phyloP scores from a whole-genome alignment of 2,797 vertebrate genomes.

The Gymnoscopelus microlampas region DNA sequence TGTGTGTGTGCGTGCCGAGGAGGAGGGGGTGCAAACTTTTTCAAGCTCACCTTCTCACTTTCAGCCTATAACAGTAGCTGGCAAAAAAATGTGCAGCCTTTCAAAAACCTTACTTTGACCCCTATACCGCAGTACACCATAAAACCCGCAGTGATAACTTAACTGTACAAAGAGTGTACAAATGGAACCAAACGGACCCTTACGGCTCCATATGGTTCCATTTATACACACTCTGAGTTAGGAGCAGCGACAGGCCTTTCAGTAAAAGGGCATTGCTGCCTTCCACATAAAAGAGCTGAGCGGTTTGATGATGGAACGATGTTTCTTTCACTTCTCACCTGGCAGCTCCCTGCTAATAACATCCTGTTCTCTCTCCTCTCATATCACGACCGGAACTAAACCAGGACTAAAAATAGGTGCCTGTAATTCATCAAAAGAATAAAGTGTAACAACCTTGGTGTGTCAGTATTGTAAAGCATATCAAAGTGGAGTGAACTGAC shows the following conservation, averaged over 20 bases:
- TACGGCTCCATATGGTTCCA: no score
- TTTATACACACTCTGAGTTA: no score
- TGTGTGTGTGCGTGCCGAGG: no score
- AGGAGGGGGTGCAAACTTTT: background rate
- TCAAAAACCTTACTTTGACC: constrained; percentile 13
- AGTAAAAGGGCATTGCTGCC: constrained; percentile 25
- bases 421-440: background rate
- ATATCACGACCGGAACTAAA: constrained; percentile 46
- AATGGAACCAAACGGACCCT: no score
- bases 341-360: constrained; percentile 21
- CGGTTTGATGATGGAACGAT: constrained; percentile 43
- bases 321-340: constrained; percentile 36
- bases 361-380: constrained; percentile 33
- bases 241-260: constrained; percentile 21
- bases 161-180: no score
- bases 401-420: constrained; percentile 12
- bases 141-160: no score
- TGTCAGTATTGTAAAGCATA: no score
- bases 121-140: constrained; percentile 11
- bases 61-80: constrained; percentile 1
- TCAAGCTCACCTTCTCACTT: background rate
- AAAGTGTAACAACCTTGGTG: no score
- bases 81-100: constrained; percentile 9
- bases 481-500: no score
- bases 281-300: constrained; percentile 15